Conservation (phyloP, 2,113 vertebrate species). For the Terrapene triunguis region DNA sequence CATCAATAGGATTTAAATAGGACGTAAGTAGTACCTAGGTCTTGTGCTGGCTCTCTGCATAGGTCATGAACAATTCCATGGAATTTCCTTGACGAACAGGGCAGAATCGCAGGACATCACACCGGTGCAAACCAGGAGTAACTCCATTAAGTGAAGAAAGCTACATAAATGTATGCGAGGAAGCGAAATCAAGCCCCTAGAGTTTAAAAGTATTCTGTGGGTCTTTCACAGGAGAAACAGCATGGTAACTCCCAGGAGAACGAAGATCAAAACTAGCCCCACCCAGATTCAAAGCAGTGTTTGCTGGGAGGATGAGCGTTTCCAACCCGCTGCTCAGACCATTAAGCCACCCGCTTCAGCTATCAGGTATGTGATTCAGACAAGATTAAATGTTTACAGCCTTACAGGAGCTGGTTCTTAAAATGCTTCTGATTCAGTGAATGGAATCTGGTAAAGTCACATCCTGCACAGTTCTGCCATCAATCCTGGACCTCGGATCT, state of each 20-base stretch:
- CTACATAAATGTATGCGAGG: accelerated
- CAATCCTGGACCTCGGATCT: background rate
- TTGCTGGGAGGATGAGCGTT: background rate
- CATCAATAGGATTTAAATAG: background rate
- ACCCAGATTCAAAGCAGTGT: accelerated
- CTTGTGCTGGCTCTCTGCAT: background rate
- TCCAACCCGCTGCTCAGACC: background rate
- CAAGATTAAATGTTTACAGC: background rate
- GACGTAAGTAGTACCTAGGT: background rate
- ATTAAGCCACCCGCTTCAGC: background rate
- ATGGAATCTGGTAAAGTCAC: background rate
- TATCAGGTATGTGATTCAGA: background rate
- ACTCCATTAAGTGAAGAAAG: background rate
- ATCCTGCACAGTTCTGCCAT: background rate
- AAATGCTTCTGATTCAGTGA: background rate
- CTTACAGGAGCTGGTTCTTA: background rate
- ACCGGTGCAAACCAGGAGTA: background rate
- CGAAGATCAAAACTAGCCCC: background rate
- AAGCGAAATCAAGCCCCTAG: background rate
- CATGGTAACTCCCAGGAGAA: background rate
- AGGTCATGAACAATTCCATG: background rate
- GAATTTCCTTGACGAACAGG: background rate
- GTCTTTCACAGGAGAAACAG: background rate
- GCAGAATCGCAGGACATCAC: background rate
- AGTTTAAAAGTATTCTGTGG: background rate